Percentiles rank a stretch among this genome's conserved stretches.
These are phyloP conservation scores for Caenorhabditis zanzibari DNA, from an alignment of 2,888 invertebrate genomes.

Conservation along the genomic window DNA sequence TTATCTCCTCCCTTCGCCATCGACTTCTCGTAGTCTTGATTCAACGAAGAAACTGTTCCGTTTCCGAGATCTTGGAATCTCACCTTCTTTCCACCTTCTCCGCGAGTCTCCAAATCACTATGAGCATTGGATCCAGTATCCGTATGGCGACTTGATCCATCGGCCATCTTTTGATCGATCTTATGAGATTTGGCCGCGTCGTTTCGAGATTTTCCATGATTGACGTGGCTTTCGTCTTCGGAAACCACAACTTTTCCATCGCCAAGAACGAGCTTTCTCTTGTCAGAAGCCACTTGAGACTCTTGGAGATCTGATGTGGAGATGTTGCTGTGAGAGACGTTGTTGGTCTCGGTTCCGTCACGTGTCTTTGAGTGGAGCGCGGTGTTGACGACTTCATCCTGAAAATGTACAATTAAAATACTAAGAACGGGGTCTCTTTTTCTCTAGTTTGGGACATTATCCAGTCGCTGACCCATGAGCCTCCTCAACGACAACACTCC, in stretches of 20 bases:
- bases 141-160: slow-evolving; percentile 25
- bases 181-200: slow-evolving; percentile 18
- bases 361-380: not conserved
- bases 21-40: slow-evolving; percentile 36
- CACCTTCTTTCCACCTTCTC: slow-evolving; percentile 36
- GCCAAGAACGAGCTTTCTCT: slow-evolving; percentile 11
- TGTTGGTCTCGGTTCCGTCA: slow-evolving; percentile 40
- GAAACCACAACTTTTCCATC: slow-evolving; percentile 20
- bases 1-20: slow-evolving; percentile 45
- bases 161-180: slow-evolving; percentile 1
- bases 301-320: slow-evolving; percentile 35
- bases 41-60: slow-evolving; percentile 29
- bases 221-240: slow-evolving; percentile 19
- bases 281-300: slow-evolving; percentile 14
- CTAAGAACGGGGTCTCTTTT: too few species aligned
- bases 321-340: slow-evolving; percentile 17
- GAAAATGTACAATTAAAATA: slow-evolving; percentile 4
- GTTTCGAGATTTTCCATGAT: slow-evolving; percentile 39
- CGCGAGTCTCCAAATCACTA: slow-evolving; percentile 43
- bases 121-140: slow-evolving; percentile 40
- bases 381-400: slow-evolving; percentile 27
- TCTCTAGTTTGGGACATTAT: too few species aligned
- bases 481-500: too few species aligned
- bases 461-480: too few species aligned
- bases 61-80: slow-evolving; percentile 51